Percentiles rank a stretch among this genome's conserved stretches.
Conservation (phyloP, 1,140 invertebrate species). For the Aphis gossypii region DNA sequence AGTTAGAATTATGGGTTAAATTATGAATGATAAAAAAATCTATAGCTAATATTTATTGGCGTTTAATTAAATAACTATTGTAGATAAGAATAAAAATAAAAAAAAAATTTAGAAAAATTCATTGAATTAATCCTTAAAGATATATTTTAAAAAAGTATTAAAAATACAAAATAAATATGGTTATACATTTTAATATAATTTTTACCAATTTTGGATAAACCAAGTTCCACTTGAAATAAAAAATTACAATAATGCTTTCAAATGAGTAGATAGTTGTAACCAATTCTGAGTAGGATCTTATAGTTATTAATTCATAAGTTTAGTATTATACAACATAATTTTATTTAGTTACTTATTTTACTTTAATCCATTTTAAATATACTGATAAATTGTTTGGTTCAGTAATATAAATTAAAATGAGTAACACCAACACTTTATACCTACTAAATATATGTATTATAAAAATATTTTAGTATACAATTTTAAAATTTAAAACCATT, state of each 20-base stretch:
- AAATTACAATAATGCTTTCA: not conserved
- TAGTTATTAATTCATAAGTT: not conserved
- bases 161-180: not conserved
- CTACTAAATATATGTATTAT: not conserved
- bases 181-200: not conserved
- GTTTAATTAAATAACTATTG: not conserved
- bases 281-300: not conserved
- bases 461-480: not conserved
- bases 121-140: not conserved
- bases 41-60: not conserved
- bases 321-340: not conserved
- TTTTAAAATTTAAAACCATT: not conserved
- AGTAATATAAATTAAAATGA: not conserved
- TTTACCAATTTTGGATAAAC: no score
- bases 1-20: not conserved
- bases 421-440: not conserved
- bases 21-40: not conserved
- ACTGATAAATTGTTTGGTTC: not conserved
- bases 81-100: not conserved
- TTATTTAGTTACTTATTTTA: not conserved
- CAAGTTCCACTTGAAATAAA: not conserved
- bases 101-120: not conserved
- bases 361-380: not conserved
- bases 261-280: not conserved
- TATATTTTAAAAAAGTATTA: not conserved